Base-by-base conservation (phyloP, 2,888 invertebrate genomes). In the Spicauda simplicius region DNA sequence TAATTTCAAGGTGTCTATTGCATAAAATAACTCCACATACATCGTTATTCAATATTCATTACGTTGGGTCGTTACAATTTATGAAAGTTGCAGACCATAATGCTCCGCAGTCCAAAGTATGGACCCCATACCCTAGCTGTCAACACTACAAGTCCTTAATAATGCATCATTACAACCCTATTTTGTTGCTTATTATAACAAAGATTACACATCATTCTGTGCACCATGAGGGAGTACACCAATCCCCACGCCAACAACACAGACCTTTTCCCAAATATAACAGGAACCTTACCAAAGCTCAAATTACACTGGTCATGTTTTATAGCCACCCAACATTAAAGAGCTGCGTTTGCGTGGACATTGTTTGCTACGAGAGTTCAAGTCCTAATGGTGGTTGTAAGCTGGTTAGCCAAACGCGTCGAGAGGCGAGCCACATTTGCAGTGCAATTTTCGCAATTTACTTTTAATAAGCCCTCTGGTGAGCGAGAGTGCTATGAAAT, bases 371-470 rank as follows among this genome's bases (percentile, higher is more conserved):
- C 65, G 72, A 69, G 45, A 72, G 83, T 64, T 82, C 85, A 72
- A 71, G 70, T 69, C 71, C 74, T 64, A 69, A 60, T 80, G 81
- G 85, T 14, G 56, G 60, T 25, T 54, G 61, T 91, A 87, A 88
- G 89, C 84, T 81, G 81, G 90, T 90, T 91, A 90, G 80, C 76
- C 75, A 83, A 84, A 82, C 80, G 84, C 79, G 84, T 70, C 69
- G 73, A 81, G 82, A 83, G 87, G 72, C 74, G 77, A 84, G 90
- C 87, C 89, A 87, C 91, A 91, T 92, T 92, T 90, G 91, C 88
- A 80, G 83, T 87, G 88, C 90, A 92, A 91, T 92, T 92, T 91
- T 90, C 86, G 88, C 88, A 92, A 91, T 92, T 90, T 88, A 88
- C 88, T 90, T 90, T 90, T 91, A 92, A 91, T 91, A 91, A 92